Percentiles rank a stretch among this genome's conserved stretches.
phyloP scores from a whole-genome alignment of 1,140 invertebrate genomes.

The Caligus rogercresseyi region DNA sequence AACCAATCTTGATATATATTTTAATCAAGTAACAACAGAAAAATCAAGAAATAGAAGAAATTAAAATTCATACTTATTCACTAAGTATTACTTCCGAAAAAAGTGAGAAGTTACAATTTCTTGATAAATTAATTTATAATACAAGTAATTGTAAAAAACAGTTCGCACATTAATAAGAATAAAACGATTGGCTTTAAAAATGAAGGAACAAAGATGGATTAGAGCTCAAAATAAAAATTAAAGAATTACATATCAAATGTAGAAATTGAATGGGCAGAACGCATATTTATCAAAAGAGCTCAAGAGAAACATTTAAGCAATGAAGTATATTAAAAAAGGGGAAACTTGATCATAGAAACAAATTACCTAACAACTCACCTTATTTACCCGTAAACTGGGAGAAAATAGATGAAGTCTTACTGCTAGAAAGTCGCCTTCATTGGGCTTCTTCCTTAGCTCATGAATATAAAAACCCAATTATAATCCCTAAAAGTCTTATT shows the following conservation, averaged over 20 bases:
- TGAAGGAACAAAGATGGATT: background rate
- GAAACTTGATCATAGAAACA: background rate
- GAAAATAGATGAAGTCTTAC: background rate
- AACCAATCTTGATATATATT: background rate
- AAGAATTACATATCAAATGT: background rate
- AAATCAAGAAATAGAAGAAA: background rate
- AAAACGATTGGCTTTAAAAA: background rate
- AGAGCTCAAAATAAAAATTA: background rate
- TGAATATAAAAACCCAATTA: slow-evolving; percentile 8
- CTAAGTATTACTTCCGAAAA: background rate
- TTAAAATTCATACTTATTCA: background rate
- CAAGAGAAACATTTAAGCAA: background rate
- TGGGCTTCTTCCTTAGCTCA: slow-evolving; percentile 1
- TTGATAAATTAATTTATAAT: background rate
- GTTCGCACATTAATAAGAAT: background rate
- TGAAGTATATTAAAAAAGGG: background rate
- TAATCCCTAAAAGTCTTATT: background rate
- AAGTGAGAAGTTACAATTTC: background rate
- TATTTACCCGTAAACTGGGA: slow-evolving; percentile 5
- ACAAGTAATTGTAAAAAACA: background rate
- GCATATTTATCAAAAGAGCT: background rate
- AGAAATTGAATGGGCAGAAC: slow-evolving; percentile 1
- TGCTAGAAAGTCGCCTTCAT: background rate
- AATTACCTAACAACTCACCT: background rate
- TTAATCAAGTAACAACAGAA: slow-evolving; percentile 2